phyloP scores from a whole-genome alignment of 2,888 invertebrate genomes.

The Smittia aterrima region DNA sequence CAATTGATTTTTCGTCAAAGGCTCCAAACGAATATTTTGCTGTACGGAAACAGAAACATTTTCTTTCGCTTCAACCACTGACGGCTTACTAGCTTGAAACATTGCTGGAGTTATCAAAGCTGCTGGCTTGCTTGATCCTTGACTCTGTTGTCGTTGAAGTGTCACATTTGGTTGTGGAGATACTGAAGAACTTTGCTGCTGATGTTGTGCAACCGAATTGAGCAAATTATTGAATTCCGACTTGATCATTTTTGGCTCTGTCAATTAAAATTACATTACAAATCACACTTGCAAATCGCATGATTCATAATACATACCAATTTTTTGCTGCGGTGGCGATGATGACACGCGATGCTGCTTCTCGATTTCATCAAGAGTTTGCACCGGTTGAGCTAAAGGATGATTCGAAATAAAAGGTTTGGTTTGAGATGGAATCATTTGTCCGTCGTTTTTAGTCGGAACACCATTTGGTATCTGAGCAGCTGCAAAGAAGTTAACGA shows the following conservation, averaged over 20 bases:
- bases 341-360: slow-evolving; percentile 70
- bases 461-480: slow-evolving; percentile 47
- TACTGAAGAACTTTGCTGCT: neutral
- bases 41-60: neutral
- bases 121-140: slow-evolving; percentile 53
- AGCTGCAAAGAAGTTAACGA: slow-evolving; percentile 80
- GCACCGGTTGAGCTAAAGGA: slow-evolving; percentile 58
- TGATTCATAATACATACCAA: slow-evolving; percentile 50
- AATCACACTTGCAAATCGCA: neutral
- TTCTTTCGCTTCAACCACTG: neutral
- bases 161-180: slow-evolving; percentile 8
- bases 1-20: slow-evolving; percentile 82
- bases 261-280: neutral
- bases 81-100: slow-evolving; percentile 63
- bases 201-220: neutral
- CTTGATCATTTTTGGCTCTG: slow-evolving; percentile 7
- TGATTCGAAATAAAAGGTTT: slow-evolving; percentile 48
- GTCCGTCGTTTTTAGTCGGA: neutral
- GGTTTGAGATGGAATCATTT: neutral
- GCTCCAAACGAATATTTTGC: slow-evolving; percentile 57
- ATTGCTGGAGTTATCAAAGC: slow-evolving; percentile 83
- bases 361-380: slow-evolving; percentile 84
- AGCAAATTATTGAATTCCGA: slow-evolving; percentile 19
- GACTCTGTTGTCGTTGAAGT: neutral
- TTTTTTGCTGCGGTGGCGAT: slow-evolving; percentile 51